These are phyloP conservation scores for Psittacula echo DNA, from an alignment of 2,797 vertebrate species.

Conservation along the genomic window DNA sequence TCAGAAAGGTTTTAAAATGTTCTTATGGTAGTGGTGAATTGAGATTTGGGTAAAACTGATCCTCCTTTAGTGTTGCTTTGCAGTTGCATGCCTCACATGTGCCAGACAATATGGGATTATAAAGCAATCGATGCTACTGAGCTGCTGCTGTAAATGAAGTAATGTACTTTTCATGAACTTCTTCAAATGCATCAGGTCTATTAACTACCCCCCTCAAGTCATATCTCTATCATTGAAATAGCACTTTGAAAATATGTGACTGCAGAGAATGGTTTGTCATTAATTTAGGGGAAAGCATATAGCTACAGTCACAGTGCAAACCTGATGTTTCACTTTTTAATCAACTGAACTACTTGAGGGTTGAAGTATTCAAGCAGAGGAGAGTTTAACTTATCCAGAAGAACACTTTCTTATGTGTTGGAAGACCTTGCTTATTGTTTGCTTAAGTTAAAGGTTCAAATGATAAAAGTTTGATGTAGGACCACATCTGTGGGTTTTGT, in stretches of 20 bases:
- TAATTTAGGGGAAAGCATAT: not conserved
- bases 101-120: not conserved
- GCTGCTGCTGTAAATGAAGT: not conserved
- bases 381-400: not conserved
- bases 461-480: not conserved
- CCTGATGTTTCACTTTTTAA: not conserved
- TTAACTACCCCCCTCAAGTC: not conserved
- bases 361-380: not conserved
- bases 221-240: not conserved
- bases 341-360: not conserved
- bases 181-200: not conserved
- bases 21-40: not conserved
- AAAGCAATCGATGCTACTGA: not conserved
- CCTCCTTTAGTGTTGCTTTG: not conserved
- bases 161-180: constrained; percentile 20
- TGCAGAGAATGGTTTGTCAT: not conserved
- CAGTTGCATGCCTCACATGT: not conserved
- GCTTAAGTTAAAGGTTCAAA: not conserved
- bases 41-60: not conserved
- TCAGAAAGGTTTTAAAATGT: constrained; percentile 1
- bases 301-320: not conserved
- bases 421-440: not conserved
- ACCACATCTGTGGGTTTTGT: not conserved
- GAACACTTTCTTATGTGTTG: not conserved
- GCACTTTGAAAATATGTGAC: constrained; percentile 1